These are phyloP conservation scores for Cerastoderma edule DNA, from an alignment of 2,888 invertebrate species.

Conservation along the genomic window DNA sequence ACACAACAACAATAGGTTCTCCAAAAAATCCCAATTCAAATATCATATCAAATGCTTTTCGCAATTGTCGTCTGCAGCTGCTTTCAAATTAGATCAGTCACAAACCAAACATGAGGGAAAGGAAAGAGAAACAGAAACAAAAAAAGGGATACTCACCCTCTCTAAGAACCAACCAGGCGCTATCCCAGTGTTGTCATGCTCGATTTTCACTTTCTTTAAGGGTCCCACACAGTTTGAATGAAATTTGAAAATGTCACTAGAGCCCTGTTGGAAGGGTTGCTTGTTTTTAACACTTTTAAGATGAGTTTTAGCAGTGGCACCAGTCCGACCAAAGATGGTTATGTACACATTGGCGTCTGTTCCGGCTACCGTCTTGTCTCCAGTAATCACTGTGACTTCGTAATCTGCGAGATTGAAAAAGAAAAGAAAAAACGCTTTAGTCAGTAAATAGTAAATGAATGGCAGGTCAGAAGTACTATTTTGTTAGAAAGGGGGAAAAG, in stretches of 20 bases:
- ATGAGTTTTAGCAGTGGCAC: slow-evolving; percentile 79
- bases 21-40: no score
- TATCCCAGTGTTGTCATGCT: slow-evolving; percentile 83
- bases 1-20: no score
- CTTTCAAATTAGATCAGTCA: no score
- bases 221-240: slow-evolving; percentile 82
- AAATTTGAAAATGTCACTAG: slow-evolving; percentile 79
- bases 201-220: slow-evolving; percentile 80
- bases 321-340: slow-evolving; percentile 81
- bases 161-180: slow-evolving; percentile 83
- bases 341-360: slow-evolving; percentile 83
- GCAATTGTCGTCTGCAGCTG: no score
- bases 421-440: background rate
- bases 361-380: slow-evolving; percentile 78
- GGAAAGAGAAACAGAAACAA: no score
- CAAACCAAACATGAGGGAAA: no score
- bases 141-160: slow-evolving; percentile 71
- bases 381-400: slow-evolving; percentile 83
- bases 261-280: slow-evolving; percentile 71
- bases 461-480: background rate
- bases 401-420: slow-evolving; percentile 77
- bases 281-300: slow-evolving; percentile 72
- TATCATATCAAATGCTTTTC: no score
- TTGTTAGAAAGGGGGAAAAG: no score
- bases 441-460: background rate